Evolutionary conservation across 2,113 vertebrate species (phyloP).

Genomic region (Megalops atlanticus): DNA sequence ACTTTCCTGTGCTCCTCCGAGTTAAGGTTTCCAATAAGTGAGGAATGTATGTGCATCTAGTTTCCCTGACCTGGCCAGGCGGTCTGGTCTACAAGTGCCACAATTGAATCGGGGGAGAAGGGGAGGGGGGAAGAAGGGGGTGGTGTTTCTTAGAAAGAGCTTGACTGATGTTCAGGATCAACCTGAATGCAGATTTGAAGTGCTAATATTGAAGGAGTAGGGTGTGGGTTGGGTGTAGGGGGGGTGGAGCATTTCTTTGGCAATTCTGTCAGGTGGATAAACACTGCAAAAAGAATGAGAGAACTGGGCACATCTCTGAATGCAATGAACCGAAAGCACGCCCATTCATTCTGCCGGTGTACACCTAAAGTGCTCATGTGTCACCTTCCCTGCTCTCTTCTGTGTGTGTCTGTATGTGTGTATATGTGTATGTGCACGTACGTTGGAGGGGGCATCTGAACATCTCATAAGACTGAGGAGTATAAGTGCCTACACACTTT

Average conservation of each 20-base stretch:
- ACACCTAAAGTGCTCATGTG: constrained; percentile 50
- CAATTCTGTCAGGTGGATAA: constrained; percentile 39
- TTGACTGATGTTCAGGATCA: background rate
- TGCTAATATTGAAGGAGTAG: constrained; percentile 15
- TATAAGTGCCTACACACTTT: background rate
- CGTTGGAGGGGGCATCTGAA: background rate
- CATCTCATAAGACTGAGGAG: background rate
- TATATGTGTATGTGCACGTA: background rate
- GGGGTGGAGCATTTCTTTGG: constrained; percentile 43
- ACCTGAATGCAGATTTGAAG: constrained; percentile 48
- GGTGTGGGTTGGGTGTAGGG: no score
- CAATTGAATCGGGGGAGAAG: background rate
- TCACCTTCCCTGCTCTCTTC: constrained; percentile 1
- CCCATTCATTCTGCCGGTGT: constrained; percentile 43
- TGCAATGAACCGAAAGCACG: constrained; percentile 24
- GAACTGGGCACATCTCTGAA: background rate
- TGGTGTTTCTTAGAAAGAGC: background rate
- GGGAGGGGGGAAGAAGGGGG: no score
- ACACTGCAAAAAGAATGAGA: constrained; percentile 28
- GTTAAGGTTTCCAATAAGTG: constrained; percentile 20
- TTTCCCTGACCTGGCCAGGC: constrained; percentile 24
- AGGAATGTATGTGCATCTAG: constrained; percentile 30
- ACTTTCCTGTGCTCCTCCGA: constrained; percentile 20
- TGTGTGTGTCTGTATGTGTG: constrained; percentile 17
- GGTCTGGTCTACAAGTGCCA: background rate